A percentile compares a stretch with the other conserved stretches of the same genome.
phyloP scores from a whole-genome alignment of 2,888 invertebrate species.

The Neoaliturus tenellus region DNA sequence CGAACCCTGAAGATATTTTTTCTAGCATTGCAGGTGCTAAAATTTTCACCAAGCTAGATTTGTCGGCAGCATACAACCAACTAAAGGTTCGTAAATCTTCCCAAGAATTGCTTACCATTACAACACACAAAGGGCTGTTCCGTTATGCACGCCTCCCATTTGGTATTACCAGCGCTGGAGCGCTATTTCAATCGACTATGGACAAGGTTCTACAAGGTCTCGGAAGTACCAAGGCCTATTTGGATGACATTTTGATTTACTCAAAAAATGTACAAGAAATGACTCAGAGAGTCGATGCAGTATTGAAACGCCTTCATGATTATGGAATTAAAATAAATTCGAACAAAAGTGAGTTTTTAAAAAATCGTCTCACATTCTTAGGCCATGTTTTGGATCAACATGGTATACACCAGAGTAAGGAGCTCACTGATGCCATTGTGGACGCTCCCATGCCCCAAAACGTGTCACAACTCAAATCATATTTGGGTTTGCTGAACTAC shows the following conservation, averaged over 20 bases:
- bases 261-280: constrained; percentile 62
- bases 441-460: background rate
- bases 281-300: constrained; percentile 60
- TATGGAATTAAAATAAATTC: constrained; percentile 54
- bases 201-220: constrained; percentile 63
- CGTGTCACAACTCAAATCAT: constrained; percentile 8
- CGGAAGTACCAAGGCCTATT: constrained; percentile 63
- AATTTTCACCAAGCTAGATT: background rate
- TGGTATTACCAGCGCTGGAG: constrained; percentile 42
- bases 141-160: constrained; percentile 30
- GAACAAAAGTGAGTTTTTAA: constrained; percentile 53
- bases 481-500: background rate
- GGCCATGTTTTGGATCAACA: constrained; percentile 42
- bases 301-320: constrained; percentile 59
- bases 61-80: background rate
- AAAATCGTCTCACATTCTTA: constrained; percentile 36
- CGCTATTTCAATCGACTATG: constrained; percentile 64
- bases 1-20: constrained; percentile 12
- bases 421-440: background rate
- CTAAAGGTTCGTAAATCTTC: background rate
- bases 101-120: constrained; percentile 8
- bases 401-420: constrained; percentile 12
- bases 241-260: constrained; percentile 67
- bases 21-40: background rate
- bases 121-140: constrained; percentile 46